phyloP scores from a whole-genome alignment of 64 coral and sea anemone genomes.

The Acropora tenuis region DNA sequence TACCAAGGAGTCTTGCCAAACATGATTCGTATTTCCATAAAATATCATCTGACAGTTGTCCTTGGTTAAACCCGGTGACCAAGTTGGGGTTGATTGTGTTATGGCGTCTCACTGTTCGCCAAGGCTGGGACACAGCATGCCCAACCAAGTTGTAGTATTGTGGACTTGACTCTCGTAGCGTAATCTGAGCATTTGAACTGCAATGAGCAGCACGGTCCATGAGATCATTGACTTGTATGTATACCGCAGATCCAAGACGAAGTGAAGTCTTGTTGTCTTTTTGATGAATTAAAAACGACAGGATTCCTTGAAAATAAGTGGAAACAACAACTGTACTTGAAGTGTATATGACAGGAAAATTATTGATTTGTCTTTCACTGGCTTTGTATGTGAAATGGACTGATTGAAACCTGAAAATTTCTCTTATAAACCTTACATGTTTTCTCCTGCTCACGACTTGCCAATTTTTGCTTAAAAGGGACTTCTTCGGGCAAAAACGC shows the following conservation, averaged over 20 bases:
- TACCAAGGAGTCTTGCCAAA: constrained; percentile 75
- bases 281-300: background rate
- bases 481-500: no score
- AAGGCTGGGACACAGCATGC: constrained; percentile 65
- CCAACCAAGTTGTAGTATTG: constrained; percentile 71
- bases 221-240: background rate
- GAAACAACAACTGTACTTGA: background rate
- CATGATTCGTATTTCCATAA: constrained; percentile 61
- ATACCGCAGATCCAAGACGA: background rate
- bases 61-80: background rate
- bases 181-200: constrained; percentile 11
- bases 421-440: no score
- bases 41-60: constrained; percentile 42
- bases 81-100: constrained; percentile 36
- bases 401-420: no score
- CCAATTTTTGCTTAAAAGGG: no score
- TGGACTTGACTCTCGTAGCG: constrained; percentile 25
- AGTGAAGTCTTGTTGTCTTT: background rate
- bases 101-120: constrained; percentile 57
- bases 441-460: no score
- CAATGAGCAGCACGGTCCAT: background rate
- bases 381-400: no score
- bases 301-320: background rate
- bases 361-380: no score
- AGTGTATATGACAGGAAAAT: no score